Evolutionary conservation across 2,888 invertebrate genomes (phyloP).

Genomic region (Aleiodes alternator): DNA sequence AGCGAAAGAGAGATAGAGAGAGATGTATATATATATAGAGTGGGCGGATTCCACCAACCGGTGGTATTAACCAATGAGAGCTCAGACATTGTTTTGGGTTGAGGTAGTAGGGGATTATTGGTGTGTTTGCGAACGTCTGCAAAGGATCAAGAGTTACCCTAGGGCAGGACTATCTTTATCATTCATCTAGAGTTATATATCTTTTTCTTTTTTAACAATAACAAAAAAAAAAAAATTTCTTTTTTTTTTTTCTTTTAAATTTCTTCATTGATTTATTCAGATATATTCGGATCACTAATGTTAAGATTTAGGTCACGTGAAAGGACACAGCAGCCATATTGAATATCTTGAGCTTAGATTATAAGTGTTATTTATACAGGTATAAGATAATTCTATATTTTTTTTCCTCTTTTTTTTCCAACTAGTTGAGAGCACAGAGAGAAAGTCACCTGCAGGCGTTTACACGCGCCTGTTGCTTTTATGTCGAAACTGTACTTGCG

Average conservation of each 20-base stretch:
- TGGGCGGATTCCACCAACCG: slow-evolving; percentile 23
- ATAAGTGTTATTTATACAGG: slow-evolving; percentile 33
- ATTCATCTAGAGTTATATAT: slow-evolving; percentile 28
- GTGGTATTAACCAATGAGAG: slow-evolving; percentile 47
- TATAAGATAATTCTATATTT: slow-evolving; percentile 47
- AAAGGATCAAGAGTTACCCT: slow-evolving; percentile 71
- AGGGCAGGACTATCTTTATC: slow-evolving; percentile 66
- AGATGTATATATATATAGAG: slow-evolving; percentile 14
- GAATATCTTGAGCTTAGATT: slow-evolving; percentile 30
- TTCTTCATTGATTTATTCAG: slow-evolving; percentile 10
- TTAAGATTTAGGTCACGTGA: slow-evolving; percentile 53
- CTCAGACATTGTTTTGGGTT: slow-evolving; percentile 41
- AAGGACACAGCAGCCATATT: slow-evolving; percentile 52
- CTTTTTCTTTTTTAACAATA: background rate
- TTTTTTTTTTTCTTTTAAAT: background rate
- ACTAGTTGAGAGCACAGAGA: slow-evolving; percentile 50
- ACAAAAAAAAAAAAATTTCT: background rate
- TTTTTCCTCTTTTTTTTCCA: slow-evolving; percentile 3
- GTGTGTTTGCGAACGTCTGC: slow-evolving; percentile 51
- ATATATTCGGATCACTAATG: slow-evolving; percentile 63
- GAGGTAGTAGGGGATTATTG: slow-evolving; percentile 20
- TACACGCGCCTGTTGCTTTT: slow-evolving; percentile 43
- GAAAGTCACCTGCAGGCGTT: slow-evolving; percentile 57
- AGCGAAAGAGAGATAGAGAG: slow-evolving; percentile 2
- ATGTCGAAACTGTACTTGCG: slow-evolving; percentile 50